Percentiles rank a stretch among this genome's conserved stretches.
Conservation (phyloP, 2,888 invertebrate species). For the Melieria crassipennis region DNA sequence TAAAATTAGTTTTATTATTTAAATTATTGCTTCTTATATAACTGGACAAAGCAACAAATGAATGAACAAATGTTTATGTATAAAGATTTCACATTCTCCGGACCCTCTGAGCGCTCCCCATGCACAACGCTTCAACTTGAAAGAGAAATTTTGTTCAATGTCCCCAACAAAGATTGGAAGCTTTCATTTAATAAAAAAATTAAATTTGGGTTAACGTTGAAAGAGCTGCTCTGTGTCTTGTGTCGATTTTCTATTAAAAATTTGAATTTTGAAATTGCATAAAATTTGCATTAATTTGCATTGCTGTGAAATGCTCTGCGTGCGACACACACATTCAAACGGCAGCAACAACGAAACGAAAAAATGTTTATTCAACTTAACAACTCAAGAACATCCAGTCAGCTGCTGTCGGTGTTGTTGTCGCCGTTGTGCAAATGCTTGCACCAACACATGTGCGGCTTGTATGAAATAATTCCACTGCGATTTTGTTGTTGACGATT, state of each 20-base stretch:
- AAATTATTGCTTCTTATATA: no score
- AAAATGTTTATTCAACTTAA: constrained; percentile 16
- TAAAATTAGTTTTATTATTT: no score
- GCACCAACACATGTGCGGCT: background rate
- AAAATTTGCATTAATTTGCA: constrained; percentile 26
- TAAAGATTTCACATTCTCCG: no score
- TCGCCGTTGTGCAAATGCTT: constrained; percentile 1
- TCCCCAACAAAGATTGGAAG: no score
- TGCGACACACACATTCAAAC: constrained; percentile 8
- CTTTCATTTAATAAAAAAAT: constrained; percentile 17
- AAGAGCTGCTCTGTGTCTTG: constrained; percentile 7
- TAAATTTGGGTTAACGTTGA: constrained; percentile 24
- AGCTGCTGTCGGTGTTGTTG: background rate
- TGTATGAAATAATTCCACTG: background rate
- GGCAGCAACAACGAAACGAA: background rate
- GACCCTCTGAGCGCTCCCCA: no score
- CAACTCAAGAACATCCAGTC: constrained; percentile 32
- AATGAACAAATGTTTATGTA: no score
- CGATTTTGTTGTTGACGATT: background rate
- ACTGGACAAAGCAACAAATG: no score
- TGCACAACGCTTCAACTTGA: no score
- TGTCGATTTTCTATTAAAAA: constrained; percentile 13
- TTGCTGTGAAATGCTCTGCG: background rate
- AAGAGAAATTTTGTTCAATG: no score
- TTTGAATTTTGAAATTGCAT: constrained; percentile 12